Conservation (phyloP, 2,113 vertebrate genomes). For the Taurulus bubalis region DNA sequence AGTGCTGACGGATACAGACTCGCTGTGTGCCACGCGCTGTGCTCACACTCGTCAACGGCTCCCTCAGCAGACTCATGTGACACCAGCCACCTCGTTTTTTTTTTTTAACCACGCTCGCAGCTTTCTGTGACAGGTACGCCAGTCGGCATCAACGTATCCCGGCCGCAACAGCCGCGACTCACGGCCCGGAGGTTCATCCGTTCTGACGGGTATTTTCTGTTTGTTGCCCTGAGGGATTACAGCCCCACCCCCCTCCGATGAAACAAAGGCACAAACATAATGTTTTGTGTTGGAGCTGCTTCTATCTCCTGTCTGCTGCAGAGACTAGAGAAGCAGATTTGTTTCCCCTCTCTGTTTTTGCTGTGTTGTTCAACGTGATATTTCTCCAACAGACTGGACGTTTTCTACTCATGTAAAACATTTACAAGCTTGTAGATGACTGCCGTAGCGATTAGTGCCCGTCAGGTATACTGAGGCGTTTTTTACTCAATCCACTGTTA, state of each 20-base stretch:
- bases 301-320: conserved; percentile 49
- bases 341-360: conserved; percentile 25
- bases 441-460: neutral
- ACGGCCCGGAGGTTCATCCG: conserved; percentile 68
- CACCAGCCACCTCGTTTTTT: conserved; percentile 76
- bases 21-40: conserved; percentile 28
- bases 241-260: conserved; percentile 30
- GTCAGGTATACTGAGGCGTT: conserved; percentile 5
- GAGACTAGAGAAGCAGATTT: conserved; percentile 1
- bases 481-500: neutral
- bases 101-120: conserved; percentile 70
- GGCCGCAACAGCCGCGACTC: conserved; percentile 51
- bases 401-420: conserved; percentile 15
- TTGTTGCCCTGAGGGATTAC: conserved; percentile 77
- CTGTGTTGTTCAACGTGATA: conserved; percentile 40
- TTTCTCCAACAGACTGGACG: conserved; percentile 19
- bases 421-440: neutral
- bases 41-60: conserved; percentile 58
- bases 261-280: conserved; percentile 80
- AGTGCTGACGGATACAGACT: conserved; percentile 62
- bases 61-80: conserved; percentile 70
- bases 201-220: conserved; percentile 79
- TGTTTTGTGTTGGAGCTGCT: conserved; percentile 74
- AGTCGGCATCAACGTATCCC: conserved; percentile 75
- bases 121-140: conserved; percentile 80